Evolutionary conservation across 2,113 vertebrate genomes (phyloP).

Genomic region (Cheirogaleus medius): DNA sequence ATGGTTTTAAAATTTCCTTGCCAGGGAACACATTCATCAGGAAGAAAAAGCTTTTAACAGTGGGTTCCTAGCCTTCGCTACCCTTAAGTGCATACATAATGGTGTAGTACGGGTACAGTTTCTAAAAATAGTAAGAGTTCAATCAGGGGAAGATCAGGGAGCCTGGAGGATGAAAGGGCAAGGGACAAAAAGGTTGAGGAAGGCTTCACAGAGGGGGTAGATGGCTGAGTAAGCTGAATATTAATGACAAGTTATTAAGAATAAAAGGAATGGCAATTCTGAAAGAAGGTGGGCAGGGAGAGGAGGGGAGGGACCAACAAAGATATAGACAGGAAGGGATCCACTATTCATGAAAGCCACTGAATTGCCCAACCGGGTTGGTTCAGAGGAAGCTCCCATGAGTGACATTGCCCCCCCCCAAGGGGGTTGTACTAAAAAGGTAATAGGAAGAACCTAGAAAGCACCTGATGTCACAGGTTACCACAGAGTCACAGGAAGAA

Average conservation of each 20-base stretch:
- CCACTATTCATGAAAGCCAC: neutral
- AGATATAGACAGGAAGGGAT: neutral
- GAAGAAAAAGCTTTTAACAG: conserved; percentile 17
- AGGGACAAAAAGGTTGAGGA: neutral
- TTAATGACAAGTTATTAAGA: neutral
- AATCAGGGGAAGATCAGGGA: neutral
- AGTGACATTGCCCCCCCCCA: too few relatives aligned
- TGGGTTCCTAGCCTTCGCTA: neutral
- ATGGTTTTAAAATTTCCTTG: conserved; percentile 42
- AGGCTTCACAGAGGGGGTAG: neutral
- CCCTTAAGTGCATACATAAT: neutral
- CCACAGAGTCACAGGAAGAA: neutral
- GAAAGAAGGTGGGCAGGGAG: neutral
- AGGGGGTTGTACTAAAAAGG: neutral
- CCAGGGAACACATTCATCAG: neutral
- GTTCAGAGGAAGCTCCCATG: neutral
- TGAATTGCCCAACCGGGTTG: too few relatives aligned
- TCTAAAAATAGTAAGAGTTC: conserved; percentile 41
- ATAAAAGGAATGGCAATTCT: neutral
- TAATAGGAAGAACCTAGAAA: neutral
- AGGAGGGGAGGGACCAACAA: neutral
- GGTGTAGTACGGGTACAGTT: neutral
- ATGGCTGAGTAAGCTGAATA: neutral
- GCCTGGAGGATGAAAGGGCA: neutral
- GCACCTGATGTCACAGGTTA: neutral